A percentile compares a stretch with the other conserved stretches of the same genome.
Evolutionary conservation across 2,888 invertebrate genomes (phyloP).

Genomic region (Spilarctia lutea): DNA sequence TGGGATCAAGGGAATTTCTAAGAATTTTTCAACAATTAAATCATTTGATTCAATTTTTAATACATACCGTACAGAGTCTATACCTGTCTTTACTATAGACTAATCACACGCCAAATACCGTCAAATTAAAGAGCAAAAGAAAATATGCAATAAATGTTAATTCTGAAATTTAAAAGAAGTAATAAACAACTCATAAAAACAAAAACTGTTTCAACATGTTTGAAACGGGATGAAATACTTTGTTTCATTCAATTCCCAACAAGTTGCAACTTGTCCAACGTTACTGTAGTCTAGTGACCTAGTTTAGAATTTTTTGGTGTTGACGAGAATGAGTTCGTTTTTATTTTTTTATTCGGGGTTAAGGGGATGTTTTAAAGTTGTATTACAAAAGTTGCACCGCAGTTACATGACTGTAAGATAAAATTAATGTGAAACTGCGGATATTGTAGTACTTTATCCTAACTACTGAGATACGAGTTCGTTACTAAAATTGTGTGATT

Average conservation of each 20-base stretch:
- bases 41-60: too few species aligned
- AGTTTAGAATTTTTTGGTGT: slow-evolving; percentile 28
- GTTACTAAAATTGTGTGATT: too few species aligned
- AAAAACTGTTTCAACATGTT: slow-evolving; percentile 1
- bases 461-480: not conserved
- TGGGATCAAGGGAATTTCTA: too few species aligned
- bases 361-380: not conserved
- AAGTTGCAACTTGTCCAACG: not conserved
- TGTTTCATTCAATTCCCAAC: not conserved
- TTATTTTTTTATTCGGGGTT: not conserved
- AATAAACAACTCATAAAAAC: not conserved
- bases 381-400: not conserved
- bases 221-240: not conserved
- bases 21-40: too few species aligned
- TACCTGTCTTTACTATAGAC: too few species aligned
- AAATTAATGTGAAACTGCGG: not conserved
- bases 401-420: not conserved
- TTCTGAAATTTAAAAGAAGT: not conserved
- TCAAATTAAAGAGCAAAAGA: not conserved
- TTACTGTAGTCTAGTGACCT: slow-evolving; percentile 35
- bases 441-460: too few species aligned
- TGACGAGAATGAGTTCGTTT: slow-evolving; percentile 4
- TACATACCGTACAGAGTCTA: fast-evolving
- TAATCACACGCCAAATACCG: not conserved
- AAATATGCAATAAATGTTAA: not conserved